Base-by-base conservation (phyloP, 2,888 invertebrate species). In the Idaea dimidiata region DNA sequence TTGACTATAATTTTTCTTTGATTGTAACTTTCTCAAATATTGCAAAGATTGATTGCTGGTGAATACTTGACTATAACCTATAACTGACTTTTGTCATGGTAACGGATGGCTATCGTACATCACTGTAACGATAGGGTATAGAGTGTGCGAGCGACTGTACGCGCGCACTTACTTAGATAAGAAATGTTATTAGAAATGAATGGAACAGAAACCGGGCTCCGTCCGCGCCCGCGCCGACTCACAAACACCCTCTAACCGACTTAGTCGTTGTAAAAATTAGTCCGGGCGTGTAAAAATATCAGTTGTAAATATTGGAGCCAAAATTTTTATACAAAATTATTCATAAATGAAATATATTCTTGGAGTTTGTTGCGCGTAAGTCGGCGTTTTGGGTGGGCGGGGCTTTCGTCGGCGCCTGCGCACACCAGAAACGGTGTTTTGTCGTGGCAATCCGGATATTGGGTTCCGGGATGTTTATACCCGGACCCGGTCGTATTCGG, bases 241-340 rank as follows among this genome's bases (percentile, higher is more conserved):
- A 72, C 75, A 77, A 75, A 78, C 68, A 60, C 74, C 70, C 73
- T 80, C 80, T 77, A 80, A 77, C 77, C 82, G 84, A 83, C 84
- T 86, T 84, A 81, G 87, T 86, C 85, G 78, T 81, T 90, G 84
- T 88, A 84, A 86, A 87, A 80, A 72, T 86, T 86, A 89, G 87
- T 87, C 89, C 88, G 88, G 89, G 84, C 75, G 85, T 89, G 85
- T 88, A 89, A 89, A 85, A 86, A 86, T 86, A 84, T 83, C 88
- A 87, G 83, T 87, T 91, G 91, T 90, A 91, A 90, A 91, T 91
- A 91, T 90, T 88, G 84, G 88, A 88, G 85, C 82, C 88, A 87
- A 91, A 90, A 89, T 89, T 91, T 91, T 90, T 89, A 89, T 91
- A 91, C 86, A 89, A 89, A 90, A 87, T 88, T 87, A 86, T 89